A percentile compares a stretch with the other conserved stretches of the same genome.
Evolutionary conservation across 1,140 invertebrate genomes (phyloP).

Genomic region (Drosophila truncata): DNA sequence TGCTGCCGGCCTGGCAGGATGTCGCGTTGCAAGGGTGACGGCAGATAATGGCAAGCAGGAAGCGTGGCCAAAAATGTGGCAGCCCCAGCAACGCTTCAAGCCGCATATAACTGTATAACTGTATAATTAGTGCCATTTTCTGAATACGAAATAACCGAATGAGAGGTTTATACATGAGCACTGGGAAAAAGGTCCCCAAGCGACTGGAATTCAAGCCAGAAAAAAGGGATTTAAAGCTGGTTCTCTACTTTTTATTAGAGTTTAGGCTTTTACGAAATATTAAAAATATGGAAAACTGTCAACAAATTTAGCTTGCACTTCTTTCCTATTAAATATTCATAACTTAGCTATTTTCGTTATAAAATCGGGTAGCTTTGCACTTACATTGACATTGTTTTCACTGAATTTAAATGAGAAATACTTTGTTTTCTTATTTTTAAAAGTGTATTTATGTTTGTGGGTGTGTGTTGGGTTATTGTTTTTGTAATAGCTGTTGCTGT

Average conservation of each 20-base stretch:
- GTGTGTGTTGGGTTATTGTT: not conserved
- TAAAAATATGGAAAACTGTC: not conserved
- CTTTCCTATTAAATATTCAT: not conserved
- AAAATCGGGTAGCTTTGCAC: not conserved
- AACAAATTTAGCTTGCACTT: not conserved
- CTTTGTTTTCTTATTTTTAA: conserved; percentile 6
- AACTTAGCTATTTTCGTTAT: not conserved
- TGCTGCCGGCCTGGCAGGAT: conserved; percentile 30
- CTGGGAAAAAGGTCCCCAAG: not conserved
- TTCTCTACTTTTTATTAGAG: too few species aligned
- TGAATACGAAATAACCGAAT: conserved; percentile 75
- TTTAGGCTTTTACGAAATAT: not conserved
- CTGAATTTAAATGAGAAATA: conserved; percentile 10
- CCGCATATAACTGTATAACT: conserved; percentile 70
- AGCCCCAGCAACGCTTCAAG: conserved; percentile 37
- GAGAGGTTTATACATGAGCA: conserved; percentile 58
- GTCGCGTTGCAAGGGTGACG: conserved; percentile 9
- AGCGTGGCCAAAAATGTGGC: conserved; percentile 71
- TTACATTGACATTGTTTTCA: conserved; percentile 13
- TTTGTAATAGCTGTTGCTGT: conserved; percentile 22
- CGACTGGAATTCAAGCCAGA: not conserved
- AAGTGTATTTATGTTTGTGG: conserved; percentile 19
- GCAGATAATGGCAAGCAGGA: conserved; percentile 69
- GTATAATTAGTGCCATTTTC: conserved; percentile 80
- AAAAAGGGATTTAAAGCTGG: not conserved